Conservation (phyloP, 2,797 vertebrate genomes). For the Podarcis siculus region DNA sequence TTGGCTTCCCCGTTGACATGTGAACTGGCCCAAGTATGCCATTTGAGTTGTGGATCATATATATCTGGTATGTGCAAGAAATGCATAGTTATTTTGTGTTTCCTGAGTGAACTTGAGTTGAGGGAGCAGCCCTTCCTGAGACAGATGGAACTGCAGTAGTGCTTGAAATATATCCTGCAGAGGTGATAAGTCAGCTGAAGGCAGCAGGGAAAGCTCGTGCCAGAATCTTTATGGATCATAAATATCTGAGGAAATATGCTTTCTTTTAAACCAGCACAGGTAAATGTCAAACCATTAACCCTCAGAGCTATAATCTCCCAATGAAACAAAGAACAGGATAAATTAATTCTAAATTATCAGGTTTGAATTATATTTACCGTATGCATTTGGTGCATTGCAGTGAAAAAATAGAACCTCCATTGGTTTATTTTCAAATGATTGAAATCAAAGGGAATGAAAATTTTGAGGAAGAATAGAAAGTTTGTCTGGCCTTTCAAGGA, state of each 20-base stretch:
- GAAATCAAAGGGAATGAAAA: not conserved
- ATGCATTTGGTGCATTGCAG: constrained; percentile 2
- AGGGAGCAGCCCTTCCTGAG: not conserved
- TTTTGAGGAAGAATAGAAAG: not conserved
- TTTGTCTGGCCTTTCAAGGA: not conserved
- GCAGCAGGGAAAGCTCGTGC: not conserved
- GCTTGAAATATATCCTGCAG: constrained; percentile 18
- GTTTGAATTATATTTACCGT: not conserved
- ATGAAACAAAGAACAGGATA: not conserved
- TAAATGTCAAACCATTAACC: constrained; percentile 23
- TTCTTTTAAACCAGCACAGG: not conserved
- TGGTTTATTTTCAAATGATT: not conserved
- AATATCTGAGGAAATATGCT: constrained; percentile 22
- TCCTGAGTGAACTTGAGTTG: not conserved
- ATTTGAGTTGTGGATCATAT: not conserved
- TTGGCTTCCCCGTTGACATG: not conserved
- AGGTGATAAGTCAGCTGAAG: constrained; percentile 39
- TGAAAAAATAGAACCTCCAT: not conserved
- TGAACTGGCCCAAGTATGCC: not conserved
- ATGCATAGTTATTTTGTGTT: not conserved
- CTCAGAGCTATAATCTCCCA: not conserved
- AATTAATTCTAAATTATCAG: not conserved
- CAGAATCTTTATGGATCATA: not conserved
- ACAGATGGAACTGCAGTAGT: constrained; percentile 23
- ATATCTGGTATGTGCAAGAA: not conserved